Conservation (phyloP, 2,888 invertebrate genomes). For the Lasioglossum vierecki region DNA sequence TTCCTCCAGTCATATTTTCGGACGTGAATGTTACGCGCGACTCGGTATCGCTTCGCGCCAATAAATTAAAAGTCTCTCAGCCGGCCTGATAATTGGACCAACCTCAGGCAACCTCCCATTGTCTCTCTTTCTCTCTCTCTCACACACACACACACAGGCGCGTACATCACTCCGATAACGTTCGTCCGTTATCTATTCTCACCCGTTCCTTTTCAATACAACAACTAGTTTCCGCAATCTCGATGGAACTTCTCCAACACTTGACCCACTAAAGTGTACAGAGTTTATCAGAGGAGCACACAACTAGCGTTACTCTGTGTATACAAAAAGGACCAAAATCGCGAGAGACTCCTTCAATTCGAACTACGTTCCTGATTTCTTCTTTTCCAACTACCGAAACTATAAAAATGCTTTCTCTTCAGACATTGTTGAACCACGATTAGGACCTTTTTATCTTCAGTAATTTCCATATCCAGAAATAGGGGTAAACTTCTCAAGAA, state of each 20-base stretch:
- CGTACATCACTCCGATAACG: conserved; percentile 35
- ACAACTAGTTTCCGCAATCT: conserved; percentile 62
- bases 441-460: too few species aligned
- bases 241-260: conserved; percentile 68
- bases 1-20: background rate
- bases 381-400: background rate
- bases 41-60: background rate
- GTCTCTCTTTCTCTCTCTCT: background rate
- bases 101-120: background rate
- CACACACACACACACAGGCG: background rate
- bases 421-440: background rate
- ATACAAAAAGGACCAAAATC: conserved; percentile 24
- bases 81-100: background rate
- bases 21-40: background rate
- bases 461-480: too few species aligned
- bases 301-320: conserved; percentile 25
- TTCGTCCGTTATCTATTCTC: conserved; percentile 22
- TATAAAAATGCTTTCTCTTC: background rate
- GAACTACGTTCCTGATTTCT: background rate
- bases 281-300: conserved; percentile 66
- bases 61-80: conserved; percentile 22
- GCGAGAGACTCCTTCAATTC: background rate
- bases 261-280: conserved; percentile 69
- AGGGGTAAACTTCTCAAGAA: too few species aligned
- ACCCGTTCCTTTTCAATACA: conserved; percentile 32